Evolutionary conservation across 2,113 vertebrate genomes (phyloP).

Genomic region (Larimichthys polyactis): DNA sequence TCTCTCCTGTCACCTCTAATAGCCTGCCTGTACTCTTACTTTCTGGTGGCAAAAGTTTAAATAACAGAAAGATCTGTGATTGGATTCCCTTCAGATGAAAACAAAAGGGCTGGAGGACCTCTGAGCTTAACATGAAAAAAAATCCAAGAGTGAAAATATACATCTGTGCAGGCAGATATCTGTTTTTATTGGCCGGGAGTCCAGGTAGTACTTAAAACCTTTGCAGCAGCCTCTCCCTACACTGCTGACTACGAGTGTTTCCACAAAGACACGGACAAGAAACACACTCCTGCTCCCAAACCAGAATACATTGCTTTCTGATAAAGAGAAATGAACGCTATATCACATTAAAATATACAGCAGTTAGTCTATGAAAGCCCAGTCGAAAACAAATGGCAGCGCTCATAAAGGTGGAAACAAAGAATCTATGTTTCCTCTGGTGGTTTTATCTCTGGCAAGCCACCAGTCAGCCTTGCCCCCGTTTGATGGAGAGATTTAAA

Average conservation of each 20-base stretch:
- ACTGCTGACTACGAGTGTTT: constrained; percentile 72
- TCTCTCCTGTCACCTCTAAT: constrained; percentile 13
- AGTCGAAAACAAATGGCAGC: constrained; percentile 22
- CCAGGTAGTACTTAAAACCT: constrained; percentile 73
- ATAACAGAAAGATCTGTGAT: constrained; percentile 35
- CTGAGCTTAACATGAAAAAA: constrained; percentile 57
- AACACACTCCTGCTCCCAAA: constrained; percentile 40
- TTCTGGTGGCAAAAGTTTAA: constrained; percentile 62
- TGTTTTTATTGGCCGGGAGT: constrained; percentile 79
- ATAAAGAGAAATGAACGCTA: constrained; percentile 41
- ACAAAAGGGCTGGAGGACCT: constrained; percentile 63
- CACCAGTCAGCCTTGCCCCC: constrained; percentile 41
- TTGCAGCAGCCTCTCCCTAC: constrained; percentile 64
- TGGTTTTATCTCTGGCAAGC: constrained; percentile 61
- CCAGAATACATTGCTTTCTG: constrained; percentile 28
- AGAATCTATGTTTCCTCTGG: constrained; percentile 43
- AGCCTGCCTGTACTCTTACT: constrained; percentile 17
- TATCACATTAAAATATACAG: constrained; percentile 32
- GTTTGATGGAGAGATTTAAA: constrained; percentile 78
- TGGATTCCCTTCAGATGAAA: constrained; percentile 53
- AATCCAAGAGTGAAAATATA: constrained; percentile 64
- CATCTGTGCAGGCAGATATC: constrained; percentile 75
- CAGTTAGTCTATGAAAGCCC: constrained; percentile 18
- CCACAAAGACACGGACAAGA: constrained; percentile 34
- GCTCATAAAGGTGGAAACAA: constrained; percentile 52